Percentiles rank a stretch among this genome's conserved stretches.
phyloP scores from a whole-genome alignment of 2,797 vertebrate genomes.

The Hydrophis major region DNA sequence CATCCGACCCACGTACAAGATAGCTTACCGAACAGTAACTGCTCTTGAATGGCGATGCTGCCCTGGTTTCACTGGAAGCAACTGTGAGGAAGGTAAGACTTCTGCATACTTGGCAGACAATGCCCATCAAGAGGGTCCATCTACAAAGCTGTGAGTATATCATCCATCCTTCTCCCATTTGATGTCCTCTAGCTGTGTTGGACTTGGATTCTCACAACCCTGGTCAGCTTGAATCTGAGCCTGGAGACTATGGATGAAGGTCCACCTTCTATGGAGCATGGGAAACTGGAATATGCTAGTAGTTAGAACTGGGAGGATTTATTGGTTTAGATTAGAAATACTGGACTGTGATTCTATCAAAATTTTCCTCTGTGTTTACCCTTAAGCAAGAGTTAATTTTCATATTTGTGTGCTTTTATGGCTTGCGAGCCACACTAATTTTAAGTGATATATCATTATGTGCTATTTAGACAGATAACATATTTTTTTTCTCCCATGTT shows the following conservation, averaged over 20 bases:
- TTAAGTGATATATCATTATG: neutral
- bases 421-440: neutral
- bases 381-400: neutral
- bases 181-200: neutral
- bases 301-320: neutral
- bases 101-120: neutral
- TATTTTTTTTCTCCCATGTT: neutral
- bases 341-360: neutral
- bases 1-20: slow-evolving; percentile 87
- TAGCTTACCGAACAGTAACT: slow-evolving; percentile 88
- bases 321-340: neutral
- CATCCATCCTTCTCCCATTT: neutral
- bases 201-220: neutral
- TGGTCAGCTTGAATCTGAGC: neutral
- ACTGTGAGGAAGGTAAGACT: slow-evolving; percentile 89
- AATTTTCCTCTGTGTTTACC: neutral
- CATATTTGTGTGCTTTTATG: neutral
- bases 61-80: slow-evolving; percentile 89
- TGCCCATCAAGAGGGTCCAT: neutral
- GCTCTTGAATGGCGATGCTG: slow-evolving; percentile 95
- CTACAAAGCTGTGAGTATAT: neutral
- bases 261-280: neutral
- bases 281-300: neutral
- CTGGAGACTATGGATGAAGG: neutral
- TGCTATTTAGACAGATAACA: neutral